Evolutionary conservation across 1,140 invertebrate genomes (phyloP), one percentile per base, ranked within the genome.

Genomic region (Psix sp.): DNA sequence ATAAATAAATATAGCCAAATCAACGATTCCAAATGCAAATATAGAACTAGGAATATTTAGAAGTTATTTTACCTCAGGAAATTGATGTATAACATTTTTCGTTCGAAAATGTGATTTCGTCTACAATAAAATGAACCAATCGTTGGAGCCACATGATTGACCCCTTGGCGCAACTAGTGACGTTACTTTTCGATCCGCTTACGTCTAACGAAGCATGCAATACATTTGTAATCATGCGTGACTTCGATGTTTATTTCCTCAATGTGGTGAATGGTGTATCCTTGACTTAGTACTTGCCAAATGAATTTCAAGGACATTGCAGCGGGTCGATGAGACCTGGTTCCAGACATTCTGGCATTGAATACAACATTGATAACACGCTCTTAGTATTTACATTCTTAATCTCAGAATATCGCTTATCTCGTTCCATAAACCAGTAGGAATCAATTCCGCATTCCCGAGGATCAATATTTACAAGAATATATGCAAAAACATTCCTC

Each of bases 331-430:
- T 79, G 56, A 46, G 31, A 17, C 43, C n/a, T 33, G 79, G 78
- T 76, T 77, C 77, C 81, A 81, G 81, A 82, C 81, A 17, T 80
- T 70, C 76, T 80, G 77, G 76, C 78, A 72, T 77, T 77, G 63
- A 40, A 45, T 46, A 63, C 49, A 56, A 51, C 54, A 66, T 62
- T 33, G 60, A 73, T 42, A 46, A 36, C 18, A 59, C 26, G 52
- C 45, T 46, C 31, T 51, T 10, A 29, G 54, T 62, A 71, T 39
- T 62, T 40, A 5, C 38, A 11, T 51, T 56, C 26, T 45, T 59
- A 46, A 65, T 42, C 39, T 31, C 13, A 35, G 9, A 11, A 29
- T 18, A 39, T 20, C 18, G 17, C 15, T 38, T 38, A 14, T 38
- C n/a, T 24, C 21, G 7, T 24, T 4, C 3, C 21, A 24, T 24